Percentiles rank a stretch among this genome's conserved stretches.
phyloP scores from a whole-genome alignment of 2,888 invertebrate genomes.

The Strigamia maritima region DNA sequence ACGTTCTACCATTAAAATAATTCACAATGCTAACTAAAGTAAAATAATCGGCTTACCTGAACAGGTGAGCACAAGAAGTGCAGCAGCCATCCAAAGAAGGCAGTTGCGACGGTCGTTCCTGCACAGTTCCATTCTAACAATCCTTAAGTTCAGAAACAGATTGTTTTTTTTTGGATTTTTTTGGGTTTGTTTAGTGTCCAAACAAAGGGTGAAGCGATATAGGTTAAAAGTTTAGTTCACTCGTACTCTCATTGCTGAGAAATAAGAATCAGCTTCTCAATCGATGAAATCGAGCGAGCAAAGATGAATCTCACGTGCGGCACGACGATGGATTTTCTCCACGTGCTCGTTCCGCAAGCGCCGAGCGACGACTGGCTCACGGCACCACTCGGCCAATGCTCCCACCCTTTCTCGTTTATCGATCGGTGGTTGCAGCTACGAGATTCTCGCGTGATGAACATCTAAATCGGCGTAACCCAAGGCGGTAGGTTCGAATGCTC shows the following conservation, averaged over 20 bases:
- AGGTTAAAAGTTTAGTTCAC: not conserved
- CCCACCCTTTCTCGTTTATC: not conserved
- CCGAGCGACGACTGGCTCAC: slow-evolving; percentile 24
- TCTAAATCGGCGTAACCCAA: no score
- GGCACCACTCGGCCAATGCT: slow-evolving; percentile 21
- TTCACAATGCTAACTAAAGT: not conserved
- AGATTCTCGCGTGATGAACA: no score
- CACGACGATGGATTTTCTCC: slow-evolving; percentile 23
- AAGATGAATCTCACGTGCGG: slow-evolving; percentile 25
- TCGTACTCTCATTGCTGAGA: slow-evolving; percentile 18
- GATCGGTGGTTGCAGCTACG: not conserved
- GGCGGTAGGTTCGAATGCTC: no score
- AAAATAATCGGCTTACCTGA: not conserved
- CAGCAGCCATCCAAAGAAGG: slow-evolving; percentile 14
- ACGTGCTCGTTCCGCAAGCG: slow-evolving; percentile 32
- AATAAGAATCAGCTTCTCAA: slow-evolving; percentile 13
- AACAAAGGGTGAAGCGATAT: not conserved
- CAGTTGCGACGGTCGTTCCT: not conserved
- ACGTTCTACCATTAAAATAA: not conserved
- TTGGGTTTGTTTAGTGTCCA: not conserved
- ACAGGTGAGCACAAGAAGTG: slow-evolving; percentile 3
- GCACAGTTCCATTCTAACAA: slow-evolving; percentile 22
- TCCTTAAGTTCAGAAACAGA: not conserved
- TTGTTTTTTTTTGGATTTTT: not conserved
- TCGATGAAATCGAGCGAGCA: slow-evolving; percentile 15